These are phyloP conservation scores for Parnassius orleans DNA, from an alignment of 2,888 invertebrate genomes.

Conservation along the genomic window DNA sequence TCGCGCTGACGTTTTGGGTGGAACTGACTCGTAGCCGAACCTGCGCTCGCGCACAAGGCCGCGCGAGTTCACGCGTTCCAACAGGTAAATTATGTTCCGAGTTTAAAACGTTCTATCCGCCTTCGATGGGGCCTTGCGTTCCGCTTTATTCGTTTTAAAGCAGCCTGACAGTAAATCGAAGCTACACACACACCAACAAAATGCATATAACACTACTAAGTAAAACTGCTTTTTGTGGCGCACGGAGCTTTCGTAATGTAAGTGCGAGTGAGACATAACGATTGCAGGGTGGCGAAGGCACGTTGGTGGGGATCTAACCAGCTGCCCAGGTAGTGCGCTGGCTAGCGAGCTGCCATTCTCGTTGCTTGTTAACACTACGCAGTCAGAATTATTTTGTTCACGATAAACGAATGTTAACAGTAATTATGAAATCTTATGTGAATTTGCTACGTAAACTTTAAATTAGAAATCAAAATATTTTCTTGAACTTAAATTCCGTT, in stretches of 20 bases:
- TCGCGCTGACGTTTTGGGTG: conserved; percentile 74
- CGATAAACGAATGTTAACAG: conserved; percentile 56
- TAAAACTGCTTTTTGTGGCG: conserved; percentile 78
- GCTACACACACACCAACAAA: conserved; percentile 60
- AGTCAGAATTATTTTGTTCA: conserved; percentile 66
- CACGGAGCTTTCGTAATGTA: conserved; percentile 59
- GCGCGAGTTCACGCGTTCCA: conserved; percentile 82
- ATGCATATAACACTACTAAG: conserved; percentile 55
- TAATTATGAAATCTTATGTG: conserved; percentile 28
- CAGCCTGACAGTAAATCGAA: conserved; percentile 74
- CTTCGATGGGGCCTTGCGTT: conserved; percentile 52
- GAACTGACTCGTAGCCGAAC: conserved; percentile 74
- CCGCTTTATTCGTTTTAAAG: conserved; percentile 52
- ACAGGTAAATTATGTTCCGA: conserved; percentile 73
- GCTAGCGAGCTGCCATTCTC: conserved; percentile 69
- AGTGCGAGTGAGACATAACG: conserved; percentile 64
- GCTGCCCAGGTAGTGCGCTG: conserved; percentile 77
- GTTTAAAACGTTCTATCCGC: conserved; percentile 62
- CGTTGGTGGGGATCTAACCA: conserved; percentile 71
- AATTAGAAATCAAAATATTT: conserved; percentile 12
- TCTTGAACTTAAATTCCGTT: too few relatives aligned
- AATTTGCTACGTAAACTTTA: neutral
- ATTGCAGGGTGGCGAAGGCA: conserved; percentile 60
- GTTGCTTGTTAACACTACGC: conserved; percentile 74
- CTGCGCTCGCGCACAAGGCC: conserved; percentile 83